Base-by-base conservation (phyloP, 2,113 vertebrate species). In the Oxyura jamaicensis region DNA sequence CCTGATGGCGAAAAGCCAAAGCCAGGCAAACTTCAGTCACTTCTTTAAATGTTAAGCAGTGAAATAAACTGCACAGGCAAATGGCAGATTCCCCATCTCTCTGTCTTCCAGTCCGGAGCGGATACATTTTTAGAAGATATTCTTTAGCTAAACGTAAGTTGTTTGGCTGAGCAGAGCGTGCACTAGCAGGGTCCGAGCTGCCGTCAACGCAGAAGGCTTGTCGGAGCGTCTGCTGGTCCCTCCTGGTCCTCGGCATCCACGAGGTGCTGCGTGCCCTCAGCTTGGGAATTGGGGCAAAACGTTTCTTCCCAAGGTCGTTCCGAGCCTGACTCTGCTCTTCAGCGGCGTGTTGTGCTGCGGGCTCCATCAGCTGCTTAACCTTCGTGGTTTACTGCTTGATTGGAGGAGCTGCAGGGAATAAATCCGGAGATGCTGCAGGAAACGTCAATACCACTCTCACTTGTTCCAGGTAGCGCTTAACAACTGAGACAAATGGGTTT, bases 41-140 rank as follows among this genome's bases (percentile, higher is more conserved):
- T 33, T 85, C 71, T 93, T 73, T 69, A 63, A 94, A 95, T 93
- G 87, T 90, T 75, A 92, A 55, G 56, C 52, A 55, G 87, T 86
- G 58, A 95, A 96, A 87, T 90, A 75, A 85, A 76, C 75, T 6
- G 10, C 63, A 22, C 10, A 50, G 89, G 63, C 62, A 94, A 92
- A 82, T 46, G 41, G 67, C 66, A 91, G 91, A 80, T 95, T 89
- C 58, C 87, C 87, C 59, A 55, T 91, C 28, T 86, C 86, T 71
- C 0, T 82, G 35, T 50, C 72, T 74, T 92, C 71, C 72, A 41
- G 73, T 60, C 15, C 8, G 2, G 69, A 58, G 69, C 41, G 56
- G 52, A 22, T 31, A 52, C 28, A 42, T 83, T 83, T 95, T 44
- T 53, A 73, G 63, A 67, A 90, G 74, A 48, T 79, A 76, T 2